Base-by-base conservation (phyloP, 1,140 invertebrate species). In the Hestina assimilis region DNA sequence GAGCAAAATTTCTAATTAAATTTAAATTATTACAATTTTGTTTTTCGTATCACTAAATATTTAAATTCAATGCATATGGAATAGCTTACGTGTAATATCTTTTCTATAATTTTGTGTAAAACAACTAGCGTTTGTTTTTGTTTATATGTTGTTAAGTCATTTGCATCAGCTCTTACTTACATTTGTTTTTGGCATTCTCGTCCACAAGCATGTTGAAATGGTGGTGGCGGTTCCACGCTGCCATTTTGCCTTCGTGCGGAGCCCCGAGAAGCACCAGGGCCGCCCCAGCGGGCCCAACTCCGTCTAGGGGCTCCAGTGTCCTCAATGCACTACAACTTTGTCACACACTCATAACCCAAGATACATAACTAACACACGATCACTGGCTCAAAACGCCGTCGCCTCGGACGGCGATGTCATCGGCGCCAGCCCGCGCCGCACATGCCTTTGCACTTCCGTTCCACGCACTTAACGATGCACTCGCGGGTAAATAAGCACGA, bases 221-320 rank as follows among this genome's bases (percentile, higher is more conserved):
- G 86, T 94, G 92, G 82, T 93, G 92, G 79, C 92, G 92, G 81
- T 93, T 93, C 92, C 92, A 93, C 89, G 92, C 91, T 87, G 91
- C 89, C 89, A 89, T 89, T 79, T 87, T 91, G 86, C 90, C 89
- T 86, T 89, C 87, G 83, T 88, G 88, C 72, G 90, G 89, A 88
- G 90, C 90, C 89, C 83, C 85, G 76, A 88, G 83, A 84, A 87
- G 83, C 82, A 86, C 87, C 75, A 87, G 83, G 82, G 86, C 86
- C 83, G 86, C 86, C 79, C 87, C 87, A 77, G 87, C 86, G 86
- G 85, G 86, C 85, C 87, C 87, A 81, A 88, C 83, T 81, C 86
- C 86, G 83, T 84, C 79, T 81, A 87, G 83, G 86, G 89, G 84
- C 87, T 89, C 87, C 88, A 89, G 84, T 79, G 79, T 88, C 83